Conservation (phyloP, 2,888 invertebrate species). For the Himalopsyche kuldschensis region DNA sequence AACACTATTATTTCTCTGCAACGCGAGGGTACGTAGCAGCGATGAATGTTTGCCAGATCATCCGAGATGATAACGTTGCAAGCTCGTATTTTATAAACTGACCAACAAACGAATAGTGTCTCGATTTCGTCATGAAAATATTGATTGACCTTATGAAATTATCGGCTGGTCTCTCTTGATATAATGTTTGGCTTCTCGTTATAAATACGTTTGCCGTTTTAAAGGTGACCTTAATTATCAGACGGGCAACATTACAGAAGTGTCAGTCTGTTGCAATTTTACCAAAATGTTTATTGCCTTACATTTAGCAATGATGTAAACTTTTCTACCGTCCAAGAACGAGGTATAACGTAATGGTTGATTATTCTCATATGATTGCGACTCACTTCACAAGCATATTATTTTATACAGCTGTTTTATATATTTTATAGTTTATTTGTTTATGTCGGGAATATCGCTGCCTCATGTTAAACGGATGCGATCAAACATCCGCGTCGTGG, state of each 20-base stretch:
- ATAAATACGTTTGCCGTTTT: slow-evolving; percentile 3
- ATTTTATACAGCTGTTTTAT: background rate
- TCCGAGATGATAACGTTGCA: background rate
- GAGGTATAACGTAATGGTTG: background rate
- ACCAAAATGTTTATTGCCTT: slow-evolving; percentile 21
- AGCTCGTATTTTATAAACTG: background rate
- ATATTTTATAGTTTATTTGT: background rate
- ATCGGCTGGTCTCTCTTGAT: background rate
- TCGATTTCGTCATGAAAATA: background rate
- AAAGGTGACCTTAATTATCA: slow-evolving; percentile 38
- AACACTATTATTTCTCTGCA: background rate
- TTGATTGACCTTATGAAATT: background rate
- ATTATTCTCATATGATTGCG: background rate
- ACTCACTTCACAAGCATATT: background rate
- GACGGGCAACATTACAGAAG: slow-evolving; percentile 32
- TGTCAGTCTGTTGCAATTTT: slow-evolving; percentile 25
- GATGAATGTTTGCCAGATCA: background rate
- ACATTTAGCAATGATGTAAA: background rate
- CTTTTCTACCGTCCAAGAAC: background rate
- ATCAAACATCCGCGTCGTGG: slow-evolving; percentile 12
- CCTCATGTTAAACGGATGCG: slow-evolving; percentile 3
- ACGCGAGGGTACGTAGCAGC: background rate
- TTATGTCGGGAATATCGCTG: background rate
- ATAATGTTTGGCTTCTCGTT: background rate
- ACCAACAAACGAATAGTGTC: background rate